Base-by-base conservation (phyloP, 2,888 invertebrate species). In the Darwinula stevensoni region DNA sequence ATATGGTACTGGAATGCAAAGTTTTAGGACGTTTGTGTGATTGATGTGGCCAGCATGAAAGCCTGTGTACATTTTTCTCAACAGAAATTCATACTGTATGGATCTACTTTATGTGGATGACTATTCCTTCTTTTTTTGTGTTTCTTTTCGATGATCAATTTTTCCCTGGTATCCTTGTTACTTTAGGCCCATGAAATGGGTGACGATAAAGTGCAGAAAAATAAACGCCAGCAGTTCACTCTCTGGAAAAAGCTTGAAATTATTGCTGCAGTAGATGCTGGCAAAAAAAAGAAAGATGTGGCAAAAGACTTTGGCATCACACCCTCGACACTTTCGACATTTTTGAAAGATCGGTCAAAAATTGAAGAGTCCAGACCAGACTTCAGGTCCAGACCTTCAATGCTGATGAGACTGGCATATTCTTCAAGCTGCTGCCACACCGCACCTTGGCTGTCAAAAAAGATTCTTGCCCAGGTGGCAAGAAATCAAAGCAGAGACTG, bases 381-480 rank as follows among this genome's bases (percentile, higher is more conserved):
- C n/a, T n/a, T n/a, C n/a, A n/a, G n/a, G n/a, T n/a, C n/a, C 14
- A 32, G 11, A 30, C 29, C 12, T 29, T 14, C 14, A 32, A 30
- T 32, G 28, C 29, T 14, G 32, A 32, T 29, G 32, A 32, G 14
- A 32, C 32, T 14, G 29, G 28, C 13, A 11, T 32, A n/a, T 29
- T 32, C 13, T 32, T 5, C 28, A 12, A 14, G 12, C 3, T 29
- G 29, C 12, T 27, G 4, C 32, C 30, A 29, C 12, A 32, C 15
- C 4, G 17, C 4, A 31, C 31, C 4, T 11, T 17, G n/a, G 17
- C 14, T 15, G 12, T 13, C 15, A 29, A 42, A 42, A 40, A 41
- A 16, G 45, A 47, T 36, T 42, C 43, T 32, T 45, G 43, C 37
- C 32, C 27, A 4, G 42, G 43, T 18, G 46, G 44, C 31, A 41